These are phyloP conservation scores for Pollimyrus isidori DNA, from an alignment of 2,113 vertebrate species.

Conservation along the genomic window DNA sequence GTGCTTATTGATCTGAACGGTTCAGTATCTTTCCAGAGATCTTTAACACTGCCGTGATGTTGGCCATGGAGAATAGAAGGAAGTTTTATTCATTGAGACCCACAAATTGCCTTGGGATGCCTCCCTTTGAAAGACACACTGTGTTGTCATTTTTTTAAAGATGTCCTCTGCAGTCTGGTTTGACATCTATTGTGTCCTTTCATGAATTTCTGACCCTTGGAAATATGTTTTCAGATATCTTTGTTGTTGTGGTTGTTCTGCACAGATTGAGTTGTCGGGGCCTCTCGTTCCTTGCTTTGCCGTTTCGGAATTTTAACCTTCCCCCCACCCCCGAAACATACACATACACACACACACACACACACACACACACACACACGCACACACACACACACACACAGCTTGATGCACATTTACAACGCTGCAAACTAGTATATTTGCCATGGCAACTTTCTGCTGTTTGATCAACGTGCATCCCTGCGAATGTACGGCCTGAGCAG, in stretches of 20 bases:
- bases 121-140: constrained; percentile 40
- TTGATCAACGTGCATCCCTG: background rate
- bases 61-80: constrained; percentile 42
- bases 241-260: constrained; percentile 46
- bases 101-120: constrained; percentile 43
- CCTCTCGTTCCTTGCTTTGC: background rate
- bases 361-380: background rate
- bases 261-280: background rate
- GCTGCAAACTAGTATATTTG: background rate
- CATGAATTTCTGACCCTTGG: constrained; percentile 30
- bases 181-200: constrained; percentile 51
- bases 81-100: constrained; percentile 43
- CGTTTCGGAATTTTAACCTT: background rate
- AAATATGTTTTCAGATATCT: constrained; percentile 45
- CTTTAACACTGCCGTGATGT: constrained; percentile 27
- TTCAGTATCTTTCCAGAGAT: constrained; percentile 32
- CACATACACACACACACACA: too few species aligned
- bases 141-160: constrained; percentile 50
- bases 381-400: background rate
- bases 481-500: background rate
- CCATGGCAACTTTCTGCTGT: background rate
- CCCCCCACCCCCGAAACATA: background rate
- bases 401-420: background rate
- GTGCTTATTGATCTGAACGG: constrained; percentile 34
- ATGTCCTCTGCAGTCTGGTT: constrained; percentile 52